Conservation (phyloP, 2,113 vertebrate species). For the Bungarus multicinctus region DNA sequence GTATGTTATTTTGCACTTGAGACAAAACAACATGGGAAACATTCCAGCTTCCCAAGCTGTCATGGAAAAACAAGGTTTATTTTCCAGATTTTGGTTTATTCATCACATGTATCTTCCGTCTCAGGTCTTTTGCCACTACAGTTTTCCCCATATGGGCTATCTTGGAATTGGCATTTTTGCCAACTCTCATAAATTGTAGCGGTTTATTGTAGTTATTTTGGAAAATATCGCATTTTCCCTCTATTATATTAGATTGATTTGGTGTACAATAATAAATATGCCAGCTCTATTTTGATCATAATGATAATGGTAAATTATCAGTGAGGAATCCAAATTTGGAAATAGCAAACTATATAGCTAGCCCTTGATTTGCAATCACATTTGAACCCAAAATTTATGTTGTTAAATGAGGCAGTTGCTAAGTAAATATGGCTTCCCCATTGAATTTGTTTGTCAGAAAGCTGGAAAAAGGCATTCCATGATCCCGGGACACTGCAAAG, state of each 20-base stretch:
- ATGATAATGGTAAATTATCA: background rate
- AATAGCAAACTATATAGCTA: background rate
- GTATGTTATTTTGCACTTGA: background rate
- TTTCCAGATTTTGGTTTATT: background rate
- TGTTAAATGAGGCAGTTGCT: background rate
- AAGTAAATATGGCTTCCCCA: background rate
- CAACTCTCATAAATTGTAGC: background rate
- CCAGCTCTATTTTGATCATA: background rate
- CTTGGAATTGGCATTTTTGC: background rate
- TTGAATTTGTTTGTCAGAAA: background rate
- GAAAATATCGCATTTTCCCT: background rate
- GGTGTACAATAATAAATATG: background rate
- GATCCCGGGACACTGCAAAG: background rate
- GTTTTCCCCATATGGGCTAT: background rate
- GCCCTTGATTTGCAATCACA: background rate
- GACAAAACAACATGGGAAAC: background rate
- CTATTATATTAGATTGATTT: background rate
- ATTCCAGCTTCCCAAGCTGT: background rate
- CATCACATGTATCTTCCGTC: background rate
- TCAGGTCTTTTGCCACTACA: background rate
- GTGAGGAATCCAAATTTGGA: background rate
- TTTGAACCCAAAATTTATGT: background rate
- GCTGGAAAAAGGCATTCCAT: background rate
- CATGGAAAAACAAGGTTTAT: background rate
- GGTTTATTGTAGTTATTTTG: background rate